Base-by-base conservation (phyloP, 1,140 invertebrate genomes). In the Drosophila varians region DNA sequence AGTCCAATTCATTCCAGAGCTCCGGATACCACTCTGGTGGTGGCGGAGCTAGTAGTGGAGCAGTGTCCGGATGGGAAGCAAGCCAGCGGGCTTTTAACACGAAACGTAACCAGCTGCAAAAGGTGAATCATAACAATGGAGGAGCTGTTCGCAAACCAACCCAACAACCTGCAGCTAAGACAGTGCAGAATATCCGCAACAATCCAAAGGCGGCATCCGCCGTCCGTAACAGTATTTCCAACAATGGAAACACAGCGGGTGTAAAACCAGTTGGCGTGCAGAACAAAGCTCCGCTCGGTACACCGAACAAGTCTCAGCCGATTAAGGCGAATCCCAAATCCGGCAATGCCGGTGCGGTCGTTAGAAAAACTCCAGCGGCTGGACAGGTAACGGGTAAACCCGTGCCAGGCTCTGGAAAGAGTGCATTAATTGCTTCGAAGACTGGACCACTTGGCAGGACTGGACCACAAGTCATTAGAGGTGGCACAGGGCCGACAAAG, bases 11-110 rank as follows among this genome's bases (percentile, higher is more conserved):
- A 19, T 65, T 65, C 45, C 60, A 52, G 16, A 34, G 2, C 38
- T 28, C 61, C 0, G 60, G 60, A 1, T 66, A 36, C 43, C 62
- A 65, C 14, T 34, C 60, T 36, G 11, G 11, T 38, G 45, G 19
- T 19, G 45, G 36, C 4, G 26, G 48, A 8, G 34, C 43, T 1
- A 28, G 28, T 21, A 38, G 21, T 14, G 40, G 38, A 12, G 14
- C 12, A 4, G 11, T 34, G 1, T 43, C 62, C 3, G 46, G 19
- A 4, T 68, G 64, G 64, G 64, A 68, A 11, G 46, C 47, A 21
- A 53, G 64, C n/a, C 64, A 68, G 61, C 60, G 64, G 0, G 64
- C 64, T 14, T 68, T 16, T 5, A 68, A 68, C 47, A 53, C 64
- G 1, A 68, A 68, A 47, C 60, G 64, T 5, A 68, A 45, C 11